Base-by-base conservation (phyloP, 2,113 vertebrate species). In the Dicerorhinus sumatrensis region DNA sequence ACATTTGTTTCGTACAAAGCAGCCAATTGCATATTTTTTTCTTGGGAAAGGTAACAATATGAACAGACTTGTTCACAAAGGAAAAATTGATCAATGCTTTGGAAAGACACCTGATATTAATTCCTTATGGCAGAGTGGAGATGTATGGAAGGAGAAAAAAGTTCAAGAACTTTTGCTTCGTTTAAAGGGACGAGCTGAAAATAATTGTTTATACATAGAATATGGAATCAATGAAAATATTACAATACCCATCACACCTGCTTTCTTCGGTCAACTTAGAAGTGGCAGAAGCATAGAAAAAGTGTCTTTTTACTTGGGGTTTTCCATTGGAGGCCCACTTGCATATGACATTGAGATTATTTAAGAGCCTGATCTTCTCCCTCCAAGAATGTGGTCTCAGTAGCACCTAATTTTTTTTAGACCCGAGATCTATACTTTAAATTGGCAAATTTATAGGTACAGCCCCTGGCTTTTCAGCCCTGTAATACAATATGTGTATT, bases 251-350 rank as follows among this genome's bases (percentile, higher is more conserved):
- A 97, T 98, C 58, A 63, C 83, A 31, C 98, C 98, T 31, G 88
- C 95, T 93, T 94, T 97, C 84, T 97, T 96, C 8, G 97, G 96
- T 33, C 84, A 94, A n/a, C 75, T 96, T 63, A 98, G 98, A 98
- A 98, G 98, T 76, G 98, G 98, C 12, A 97, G 89, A 91, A 98
- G 98, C 82, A 98, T 98, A 95, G 90, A 98, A 96, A 97, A 97
- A 67, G 97, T 98, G 39, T 98, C 98, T 67, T 99, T 99, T 98
- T 99, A 98, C 95, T 93, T 99, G 73, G 98, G 98, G 8, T 99
- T 99, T 98, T 98, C 98, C 33, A 98, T 98, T 62, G 98, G 94
- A 96, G 98, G 98, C 5, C 98, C 96, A 63, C 95, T 98, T 96
- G 98, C 98, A 92, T 98, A 98, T 91, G 98, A 99, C 79, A 98